Evolutionary conservation across 1,140 invertebrate species (phyloP).

Genomic region (Heliconius hewitsoni): DNA sequence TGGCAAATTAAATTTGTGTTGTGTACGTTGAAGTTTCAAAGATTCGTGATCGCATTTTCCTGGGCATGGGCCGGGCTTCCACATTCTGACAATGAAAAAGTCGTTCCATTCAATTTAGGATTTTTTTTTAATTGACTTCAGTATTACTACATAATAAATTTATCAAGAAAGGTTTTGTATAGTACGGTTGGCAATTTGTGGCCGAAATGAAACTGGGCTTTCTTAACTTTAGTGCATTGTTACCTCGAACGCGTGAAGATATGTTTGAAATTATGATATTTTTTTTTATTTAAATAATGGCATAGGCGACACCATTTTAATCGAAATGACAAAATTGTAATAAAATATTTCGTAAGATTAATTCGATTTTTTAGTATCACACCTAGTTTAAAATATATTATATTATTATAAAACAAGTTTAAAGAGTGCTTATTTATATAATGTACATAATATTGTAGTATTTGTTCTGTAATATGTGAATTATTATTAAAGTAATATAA

Average conservation of each 20-base stretch:
- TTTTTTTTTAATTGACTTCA: neutral
- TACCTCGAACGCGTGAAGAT: no score
- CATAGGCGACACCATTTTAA: neutral
- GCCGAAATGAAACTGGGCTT: no score
- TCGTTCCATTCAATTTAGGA: neutral
- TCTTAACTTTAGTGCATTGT: no score
- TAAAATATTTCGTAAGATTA: constrained; percentile 7
- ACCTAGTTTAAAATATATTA: neutral
- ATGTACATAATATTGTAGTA: neutral
- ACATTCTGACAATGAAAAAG: no score
- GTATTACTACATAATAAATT: neutral
- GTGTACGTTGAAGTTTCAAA: no score
- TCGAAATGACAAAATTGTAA: neutral
- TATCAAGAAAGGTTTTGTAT: no score
- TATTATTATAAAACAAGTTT: neutral
- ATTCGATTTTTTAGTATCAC: neutral
- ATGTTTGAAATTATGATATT: neutral
- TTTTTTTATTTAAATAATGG: neutral
- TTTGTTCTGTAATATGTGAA: constrained; percentile 2
- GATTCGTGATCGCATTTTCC: no score
- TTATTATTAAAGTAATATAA: neutral
- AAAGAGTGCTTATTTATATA: neutral
- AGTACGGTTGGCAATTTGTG: no score
- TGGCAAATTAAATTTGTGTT: no score
- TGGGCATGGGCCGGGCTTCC: no score